A percentile compares a stretch with the other conserved stretches of the same genome.
phyloP scores from a whole-genome alignment of 1,140 invertebrate species.

The Planococcus citri region DNA sequence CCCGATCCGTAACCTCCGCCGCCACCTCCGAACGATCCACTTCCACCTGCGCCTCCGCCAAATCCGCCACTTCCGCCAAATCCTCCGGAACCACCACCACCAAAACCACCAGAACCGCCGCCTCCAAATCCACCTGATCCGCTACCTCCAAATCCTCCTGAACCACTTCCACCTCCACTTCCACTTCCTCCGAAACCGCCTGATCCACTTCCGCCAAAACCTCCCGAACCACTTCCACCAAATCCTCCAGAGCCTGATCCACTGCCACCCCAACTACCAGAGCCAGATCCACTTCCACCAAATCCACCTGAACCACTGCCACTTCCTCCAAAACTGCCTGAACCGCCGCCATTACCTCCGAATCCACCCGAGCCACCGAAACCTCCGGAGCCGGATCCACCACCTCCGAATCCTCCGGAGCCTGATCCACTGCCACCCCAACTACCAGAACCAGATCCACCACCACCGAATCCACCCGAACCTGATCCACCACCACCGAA shows the following conservation, averaged over 20 bases:
- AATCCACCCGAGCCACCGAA: neutral
- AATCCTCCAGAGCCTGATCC: conserved; percentile 9
- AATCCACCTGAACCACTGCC: neutral
- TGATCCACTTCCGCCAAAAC: neutral
- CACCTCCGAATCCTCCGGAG: too few relatives aligned
- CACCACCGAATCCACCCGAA: neutral
- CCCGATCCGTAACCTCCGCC: conserved; percentile 5
- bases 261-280: neutral
- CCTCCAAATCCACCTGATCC: conserved; percentile 20
- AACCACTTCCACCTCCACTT: neutral
- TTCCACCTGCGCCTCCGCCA: neutral
- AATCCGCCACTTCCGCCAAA: conserved; percentile 3
- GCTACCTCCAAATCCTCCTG: conserved; percentile 16
- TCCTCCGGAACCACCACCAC: conserved; percentile 5
- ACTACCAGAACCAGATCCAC: conserved; percentile 4
- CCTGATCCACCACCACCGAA: neutral
- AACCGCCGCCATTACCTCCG: neutral
- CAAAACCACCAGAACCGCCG: neutral
- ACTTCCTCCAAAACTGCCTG: conserved; percentile 12
- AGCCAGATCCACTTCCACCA: conserved; percentile 16
- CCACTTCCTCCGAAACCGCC: too few relatives aligned
- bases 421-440: neutral
- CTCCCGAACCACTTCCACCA: neutral
- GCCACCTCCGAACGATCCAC: neutral
- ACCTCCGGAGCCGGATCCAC: conserved; percentile 15